phyloP scores from a whole-genome alignment of 1,140 invertebrate genomes.

The Geopemphigus sp. region DNA sequence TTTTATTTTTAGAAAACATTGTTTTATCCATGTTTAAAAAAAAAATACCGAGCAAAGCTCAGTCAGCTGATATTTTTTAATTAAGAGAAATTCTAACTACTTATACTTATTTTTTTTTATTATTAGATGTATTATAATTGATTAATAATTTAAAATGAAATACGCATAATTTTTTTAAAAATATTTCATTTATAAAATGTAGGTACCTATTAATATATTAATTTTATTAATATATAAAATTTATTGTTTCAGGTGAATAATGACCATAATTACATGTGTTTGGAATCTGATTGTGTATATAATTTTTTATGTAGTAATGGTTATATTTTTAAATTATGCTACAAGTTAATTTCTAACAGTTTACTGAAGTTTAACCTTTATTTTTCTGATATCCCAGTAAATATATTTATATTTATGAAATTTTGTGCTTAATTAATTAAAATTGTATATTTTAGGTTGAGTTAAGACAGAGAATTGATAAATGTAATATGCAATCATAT shows the following conservation, averaged over 20 bases:
- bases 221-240: not conserved
- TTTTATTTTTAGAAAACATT: no score
- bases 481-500: slow-evolving; percentile 9
- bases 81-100: not conserved
- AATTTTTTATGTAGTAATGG: slow-evolving; percentile 10
- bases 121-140: not conserved
- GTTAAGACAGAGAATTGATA: not conserved
- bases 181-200: not conserved
- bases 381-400: slow-evolving; percentile 41
- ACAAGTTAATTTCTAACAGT: slow-evolving; percentile 23
- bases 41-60: no score
- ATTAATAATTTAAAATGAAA: not conserved
- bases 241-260: not conserved
- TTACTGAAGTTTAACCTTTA: slow-evolving; percentile 11
- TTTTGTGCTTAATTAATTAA: not conserved
- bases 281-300: slow-evolving; percentile 4
- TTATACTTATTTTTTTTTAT: not conserved
- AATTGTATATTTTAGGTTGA: slow-evolving; percentile 25
- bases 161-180: not conserved
- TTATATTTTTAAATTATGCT: slow-evolving; percentile 36
- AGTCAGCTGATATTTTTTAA: no score
- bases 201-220: not conserved
- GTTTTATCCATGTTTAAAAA: no score
- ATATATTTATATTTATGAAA: not conserved
- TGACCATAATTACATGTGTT: not conserved